These are phyloP conservation scores for Rhopalosiphum maidis DNA, from an alignment of 1,140 invertebrate species.

Conservation along the genomic window DNA sequence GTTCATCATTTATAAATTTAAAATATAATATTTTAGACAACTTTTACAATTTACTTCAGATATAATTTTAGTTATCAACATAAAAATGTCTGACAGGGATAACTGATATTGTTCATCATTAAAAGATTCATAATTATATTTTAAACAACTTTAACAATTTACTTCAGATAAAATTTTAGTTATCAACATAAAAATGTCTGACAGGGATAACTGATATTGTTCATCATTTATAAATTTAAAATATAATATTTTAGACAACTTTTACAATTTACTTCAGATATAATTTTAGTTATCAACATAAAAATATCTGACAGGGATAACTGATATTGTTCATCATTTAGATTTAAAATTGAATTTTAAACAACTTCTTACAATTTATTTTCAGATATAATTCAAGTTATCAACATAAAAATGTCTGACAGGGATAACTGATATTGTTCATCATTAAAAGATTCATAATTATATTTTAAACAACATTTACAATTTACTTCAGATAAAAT, in stretches of 20 bases:
- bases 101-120: conserved; percentile 48
- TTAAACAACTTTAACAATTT: too few relatives aligned
- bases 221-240: not conserved
- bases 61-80: not conserved
- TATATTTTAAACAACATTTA: not conserved
- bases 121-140: not conserved
- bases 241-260: too few relatives aligned
- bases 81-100: conserved; percentile 42
- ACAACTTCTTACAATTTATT: too few relatives aligned
- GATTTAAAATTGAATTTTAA: too few relatives aligned
- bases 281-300: not conserved
- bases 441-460: too few relatives aligned
- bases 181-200: too few relatives aligned
- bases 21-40: not conserved
- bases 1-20: not conserved
- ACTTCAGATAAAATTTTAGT: too few relatives aligned
- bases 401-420: too few relatives aligned
- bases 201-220: too few relatives aligned
- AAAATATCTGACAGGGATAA: not conserved
- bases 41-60: not conserved
- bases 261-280: not conserved
- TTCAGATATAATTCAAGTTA: too few relatives aligned
- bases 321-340: conserved; percentile 34
- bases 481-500: not conserved
- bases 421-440: too few relatives aligned